phyloP scores from a whole-genome alignment of 2,113 vertebrate species.

The Macroglossus sobrinus region DNA sequence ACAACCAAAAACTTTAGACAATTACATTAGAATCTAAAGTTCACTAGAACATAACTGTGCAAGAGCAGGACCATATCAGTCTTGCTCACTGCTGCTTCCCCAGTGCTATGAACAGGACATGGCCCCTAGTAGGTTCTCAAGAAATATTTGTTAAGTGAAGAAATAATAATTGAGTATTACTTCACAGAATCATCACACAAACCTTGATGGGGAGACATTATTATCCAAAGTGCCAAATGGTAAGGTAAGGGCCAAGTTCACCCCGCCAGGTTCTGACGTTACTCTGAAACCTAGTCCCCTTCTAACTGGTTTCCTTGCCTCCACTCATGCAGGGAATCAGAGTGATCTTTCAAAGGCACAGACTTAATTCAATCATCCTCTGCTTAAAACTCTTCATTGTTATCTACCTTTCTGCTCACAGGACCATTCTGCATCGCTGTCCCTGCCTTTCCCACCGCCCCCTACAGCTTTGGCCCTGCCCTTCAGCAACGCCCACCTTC shows the following conservation, averaged over 20 bases:
- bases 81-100: neutral
- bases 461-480: neutral
- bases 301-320: neutral
- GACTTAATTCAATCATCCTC: neutral
- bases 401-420: accelerated
- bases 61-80: neutral
- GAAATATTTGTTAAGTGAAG: neutral
- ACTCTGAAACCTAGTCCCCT: neutral
- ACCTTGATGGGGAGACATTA: neutral
- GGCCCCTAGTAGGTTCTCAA: neutral
- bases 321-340: neutral
- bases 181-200: neutral
- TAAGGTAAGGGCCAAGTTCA: neutral
- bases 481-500: neutral
- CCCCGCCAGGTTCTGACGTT: neutral
- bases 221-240: neutral
- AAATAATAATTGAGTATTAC: neutral
- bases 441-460: neutral
- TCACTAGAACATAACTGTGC: neutral
- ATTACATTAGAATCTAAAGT: neutral
- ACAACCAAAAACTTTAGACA: neutral
- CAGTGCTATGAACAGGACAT: neutral
- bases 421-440: accelerated
- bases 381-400: neutral
- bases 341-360: neutral